Evolutionary conservation across 1,140 invertebrate genomes (phyloP).

Genomic region (Drosophila pectinifera): DNA sequence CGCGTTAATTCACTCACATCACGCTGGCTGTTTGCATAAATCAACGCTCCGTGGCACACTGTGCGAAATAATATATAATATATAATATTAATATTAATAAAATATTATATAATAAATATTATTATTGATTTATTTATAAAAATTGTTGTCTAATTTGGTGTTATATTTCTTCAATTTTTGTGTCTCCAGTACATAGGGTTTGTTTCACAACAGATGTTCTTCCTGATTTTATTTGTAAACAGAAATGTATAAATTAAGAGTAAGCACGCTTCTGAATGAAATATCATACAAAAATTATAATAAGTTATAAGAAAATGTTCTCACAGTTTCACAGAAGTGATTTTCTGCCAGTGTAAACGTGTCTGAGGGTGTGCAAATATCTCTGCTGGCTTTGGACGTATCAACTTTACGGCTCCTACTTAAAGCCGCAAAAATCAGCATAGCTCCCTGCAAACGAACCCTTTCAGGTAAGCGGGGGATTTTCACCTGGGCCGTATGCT

Average conservation of each 20-base stretch:
- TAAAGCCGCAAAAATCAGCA: conserved; percentile 77
- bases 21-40: conserved; percentile 75
- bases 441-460: conserved; percentile 52
- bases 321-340: neutral
- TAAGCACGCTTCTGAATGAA: too few relatives aligned
- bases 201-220: neutral
- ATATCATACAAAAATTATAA: too few relatives aligned
- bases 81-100: too few relatives aligned
- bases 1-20: conserved; percentile 77
- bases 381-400: conserved; percentile 26
- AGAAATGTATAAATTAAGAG: too few relatives aligned
- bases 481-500: conserved; percentile 63
- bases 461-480: conserved; percentile 25
- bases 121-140: too few relatives aligned
- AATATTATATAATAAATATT: neutral
- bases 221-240: neutral
- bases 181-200: neutral
- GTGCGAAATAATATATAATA: too few relatives aligned
- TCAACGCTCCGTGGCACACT: conserved; percentile 42
- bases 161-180: too few relatives aligned
- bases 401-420: conserved; percentile 51
- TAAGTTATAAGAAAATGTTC: too few relatives aligned
- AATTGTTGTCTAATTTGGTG: too few relatives aligned
- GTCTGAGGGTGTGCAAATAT: conserved; percentile 15
- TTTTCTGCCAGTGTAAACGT: neutral